Conservation (phyloP, 2,113 vertebrate genomes). For the Himantopus leucocephalus region DNA sequence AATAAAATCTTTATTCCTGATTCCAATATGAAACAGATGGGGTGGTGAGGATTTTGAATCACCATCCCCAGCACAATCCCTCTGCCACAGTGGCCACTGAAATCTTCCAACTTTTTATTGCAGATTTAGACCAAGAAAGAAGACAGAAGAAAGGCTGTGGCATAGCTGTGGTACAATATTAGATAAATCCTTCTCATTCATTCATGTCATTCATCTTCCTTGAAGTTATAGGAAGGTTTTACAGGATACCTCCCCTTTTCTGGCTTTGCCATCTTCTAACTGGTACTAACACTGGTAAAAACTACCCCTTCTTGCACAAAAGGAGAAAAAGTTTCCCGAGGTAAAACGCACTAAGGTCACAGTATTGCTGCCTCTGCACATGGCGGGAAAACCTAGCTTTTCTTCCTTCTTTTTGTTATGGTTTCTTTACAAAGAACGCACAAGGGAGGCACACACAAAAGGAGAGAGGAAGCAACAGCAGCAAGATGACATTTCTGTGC, state of each 20-base stretch:
- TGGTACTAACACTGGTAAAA: background rate
- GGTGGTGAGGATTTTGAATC: background rate
- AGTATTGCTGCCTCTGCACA: background rate
- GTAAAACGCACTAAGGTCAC: background rate
- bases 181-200: background rate
- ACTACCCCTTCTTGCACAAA: background rate
- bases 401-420: background rate
- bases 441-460: background rate
- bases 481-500: background rate
- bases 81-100: background rate
- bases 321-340: background rate
- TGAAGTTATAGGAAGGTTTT: background rate
- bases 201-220: background rate
- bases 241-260: background rate
- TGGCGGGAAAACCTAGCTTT: background rate
- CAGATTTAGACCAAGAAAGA: background rate
- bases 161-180: background rate
- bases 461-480: conserved; percentile 7
- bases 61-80: background rate
- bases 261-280: background rate
- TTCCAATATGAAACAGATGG: background rate
- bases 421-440: background rate
- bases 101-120: background rate
- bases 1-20: background rate
- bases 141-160: background rate